Evolutionary conservation across 2,113 vertebrate species (phyloP), one percentile per base, ranked within the genome.

Genomic region (Erinaceus europaeus): DNA sequence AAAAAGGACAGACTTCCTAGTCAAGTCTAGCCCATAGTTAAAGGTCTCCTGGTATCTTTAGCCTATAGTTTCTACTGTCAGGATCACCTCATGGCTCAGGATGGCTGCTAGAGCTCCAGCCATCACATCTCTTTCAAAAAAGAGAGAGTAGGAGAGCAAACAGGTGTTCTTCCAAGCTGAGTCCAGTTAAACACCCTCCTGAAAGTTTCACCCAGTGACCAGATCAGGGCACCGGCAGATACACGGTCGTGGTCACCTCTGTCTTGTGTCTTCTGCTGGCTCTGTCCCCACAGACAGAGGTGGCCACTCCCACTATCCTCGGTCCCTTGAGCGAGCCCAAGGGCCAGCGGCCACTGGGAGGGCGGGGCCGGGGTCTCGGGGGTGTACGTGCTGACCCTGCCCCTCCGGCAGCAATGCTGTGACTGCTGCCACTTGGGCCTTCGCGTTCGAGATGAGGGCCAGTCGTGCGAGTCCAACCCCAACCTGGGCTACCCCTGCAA

Each of bases 361-460:
- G 32, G 17, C 38, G 1, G 15, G 13, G 25, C 55, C 25, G 48
- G n/a, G n/a, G n/a, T n/a, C n/a, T n/a, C n/a, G n/a, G n/a, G n/a
- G n/a, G n/a, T n/a, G n/a, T n/a, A n/a, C n/a, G n/a, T n/a, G n/a
- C n/a, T 57, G 25, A 57, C 55, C 9, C 55, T 20, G 55, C 25
- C 2, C 29, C 55, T 57, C 55, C 25, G 2, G 38, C 90, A 96
- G 94, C 97, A 98, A 98, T 99, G 99, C 96, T 99, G 99, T 59
- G 98, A 98, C 88, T 99, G 99, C 94, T 99, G 99, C 34, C 94
- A 96, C 3, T 95, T 99, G 86, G 99, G 99, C 14, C 94, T 99
- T 68, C 97, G 94, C 0, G 79, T 98, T 32, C 95, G 95, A 52
- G 96, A 86, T 0, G 98, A 98, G 84, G 98, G 98, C 32, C 96